Base-by-base conservation (phyloP, 2,113 vertebrate species). In the Tachysurus fulvidraco region DNA sequence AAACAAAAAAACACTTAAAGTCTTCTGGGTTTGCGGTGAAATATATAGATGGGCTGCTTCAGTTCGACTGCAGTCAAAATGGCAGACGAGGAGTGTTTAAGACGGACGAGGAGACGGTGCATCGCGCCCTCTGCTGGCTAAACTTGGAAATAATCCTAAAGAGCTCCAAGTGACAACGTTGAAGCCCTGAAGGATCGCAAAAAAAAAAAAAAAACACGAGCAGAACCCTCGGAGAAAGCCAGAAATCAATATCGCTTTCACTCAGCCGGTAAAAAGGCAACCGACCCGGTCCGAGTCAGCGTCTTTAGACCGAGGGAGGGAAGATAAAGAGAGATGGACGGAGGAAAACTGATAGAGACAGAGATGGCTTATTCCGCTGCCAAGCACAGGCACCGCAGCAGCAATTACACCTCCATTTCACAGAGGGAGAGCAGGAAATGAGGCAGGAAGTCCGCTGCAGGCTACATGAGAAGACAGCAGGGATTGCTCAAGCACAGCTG, bases 71-170 rank as follows among this genome's bases (percentile, higher is more conserved):
- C 73, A 84, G 88, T 90, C 88, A 90, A 88, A 85, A 88, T 16
- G 55, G 87, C 30, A 87, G 84, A 80, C 86, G n/a, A 87, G 85
- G 71, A 50, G 30, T 81, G 12, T 52, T 82, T 16, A 11, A 25
- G 52, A 50, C 13, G 9, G 55, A 4, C 36, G 4, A 46, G 62
- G 19, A 85, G 71, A 88, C 74, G 91, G 92, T 89, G 62, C 77
- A 85, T 54, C 83, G 83, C 88, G 90, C 89, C 93, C 90, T 93
- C 94, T 94, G 91, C 85, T 93, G 93, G 91, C 82, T 1, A 28
- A n/a, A 60, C 14, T 55, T 7, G 54, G 54, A 3, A 83, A 36
- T 21, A 28, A 88, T 17, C 50, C 54, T 67, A 55, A 7, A n/a
- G 59, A 23, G 30, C 41, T 3, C 44, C 55, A 19, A 30, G 36